Evolutionary conservation across 2,797 vertebrate genomes (phyloP).

Genomic region (Typhlichthys subterraneus): DNA sequence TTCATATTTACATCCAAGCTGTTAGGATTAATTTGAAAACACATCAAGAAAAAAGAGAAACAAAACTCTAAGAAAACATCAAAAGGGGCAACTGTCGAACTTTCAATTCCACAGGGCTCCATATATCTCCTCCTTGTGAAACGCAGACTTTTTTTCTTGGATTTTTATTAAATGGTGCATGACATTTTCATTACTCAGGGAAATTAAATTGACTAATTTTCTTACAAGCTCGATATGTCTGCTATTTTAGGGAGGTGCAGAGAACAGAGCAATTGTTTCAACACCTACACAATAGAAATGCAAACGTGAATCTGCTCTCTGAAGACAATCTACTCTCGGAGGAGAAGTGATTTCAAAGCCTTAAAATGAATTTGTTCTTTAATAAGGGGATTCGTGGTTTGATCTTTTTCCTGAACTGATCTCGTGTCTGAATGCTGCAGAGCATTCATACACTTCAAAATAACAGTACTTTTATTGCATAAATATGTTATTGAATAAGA

Average conservation of each 20-base stretch:
- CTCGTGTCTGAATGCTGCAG: slow-evolving; percentile 36
- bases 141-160: slow-evolving; percentile 77
- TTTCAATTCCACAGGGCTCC: slow-evolving; percentile 77
- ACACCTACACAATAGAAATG: slow-evolving; percentile 78
- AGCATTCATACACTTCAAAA: slow-evolving; percentile 37
- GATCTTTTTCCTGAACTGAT: slow-evolving; percentile 48
- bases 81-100: slow-evolving; percentile 79
- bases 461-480: slow-evolving; percentile 21
- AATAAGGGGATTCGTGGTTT: slow-evolving; percentile 64
- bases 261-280: slow-evolving; percentile 79
- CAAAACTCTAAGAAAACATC: slow-evolving; percentile 84
- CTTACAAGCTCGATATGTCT: slow-evolving; percentile 82
- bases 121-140: slow-evolving; percentile 73
- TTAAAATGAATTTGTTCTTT: slow-evolving; percentile 69
- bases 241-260: slow-evolving; percentile 82
- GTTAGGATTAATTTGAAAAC: slow-evolving; percentile 84
- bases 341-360: slow-evolving; percentile 63
- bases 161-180: slow-evolving; percentile 89
- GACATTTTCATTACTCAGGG: slow-evolving; percentile 89
- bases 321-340: slow-evolving; percentile 37
- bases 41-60: slow-evolving; percentile 79
- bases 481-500: slow-evolving; percentile 12
- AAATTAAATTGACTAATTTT: slow-evolving; percentile 89
- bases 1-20: slow-evolving; percentile 83
- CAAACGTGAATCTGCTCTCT: slow-evolving; percentile 63